Conservation (phyloP, 92 coral and sea anemone species). For the Phenganax stokvisi region DNA sequence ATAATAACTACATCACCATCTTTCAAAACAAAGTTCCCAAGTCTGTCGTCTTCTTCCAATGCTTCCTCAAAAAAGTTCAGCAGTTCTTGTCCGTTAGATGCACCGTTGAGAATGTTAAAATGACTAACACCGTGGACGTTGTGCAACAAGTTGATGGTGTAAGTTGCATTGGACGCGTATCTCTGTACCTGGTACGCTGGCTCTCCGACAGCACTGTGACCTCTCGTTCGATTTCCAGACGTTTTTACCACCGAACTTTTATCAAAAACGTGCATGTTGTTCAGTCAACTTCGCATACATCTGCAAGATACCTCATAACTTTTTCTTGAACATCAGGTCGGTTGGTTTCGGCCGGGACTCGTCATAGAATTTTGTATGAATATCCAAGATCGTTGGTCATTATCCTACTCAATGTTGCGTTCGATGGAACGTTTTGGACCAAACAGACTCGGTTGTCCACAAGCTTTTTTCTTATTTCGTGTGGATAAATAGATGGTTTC, state of each 20-base stretch:
- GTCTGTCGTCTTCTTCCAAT: slow-evolving; percentile 34
- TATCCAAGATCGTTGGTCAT: slow-evolving; percentile 2
- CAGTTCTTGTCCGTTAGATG: slow-evolving; percentile 47
- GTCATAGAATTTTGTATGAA: neutral
- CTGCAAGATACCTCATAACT: neutral
- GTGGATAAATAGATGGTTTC: neutral
- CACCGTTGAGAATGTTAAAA: slow-evolving; percentile 37
- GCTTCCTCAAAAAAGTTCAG: slow-evolving; percentile 46
- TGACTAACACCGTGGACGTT: slow-evolving; percentile 41
- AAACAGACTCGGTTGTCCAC: neutral
- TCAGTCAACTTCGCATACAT: neutral
- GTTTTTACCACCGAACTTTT: slow-evolving; percentile 46
- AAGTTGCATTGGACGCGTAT: slow-evolving; percentile 44
- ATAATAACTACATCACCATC: slow-evolving; percentile 45
- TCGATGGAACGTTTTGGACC: neutral
- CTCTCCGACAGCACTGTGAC: slow-evolving; percentile 24
- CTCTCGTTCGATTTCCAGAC: slow-evolving; percentile 36
- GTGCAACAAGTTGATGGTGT: slow-evolving; percentile 44
- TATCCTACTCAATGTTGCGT: neutral
- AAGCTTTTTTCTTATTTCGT: neutral
- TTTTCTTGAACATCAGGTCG: neutral
- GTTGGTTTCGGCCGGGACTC: neutral
- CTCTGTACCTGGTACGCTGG: slow-evolving; percentile 42
- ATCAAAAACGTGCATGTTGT: slow-evolving; percentile 38
- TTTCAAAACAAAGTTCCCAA: slow-evolving; percentile 46